Evolutionary conservation across 2,888 invertebrate species (phyloP).

Genomic region (Imbricaverruca yamaguchii): DNA sequence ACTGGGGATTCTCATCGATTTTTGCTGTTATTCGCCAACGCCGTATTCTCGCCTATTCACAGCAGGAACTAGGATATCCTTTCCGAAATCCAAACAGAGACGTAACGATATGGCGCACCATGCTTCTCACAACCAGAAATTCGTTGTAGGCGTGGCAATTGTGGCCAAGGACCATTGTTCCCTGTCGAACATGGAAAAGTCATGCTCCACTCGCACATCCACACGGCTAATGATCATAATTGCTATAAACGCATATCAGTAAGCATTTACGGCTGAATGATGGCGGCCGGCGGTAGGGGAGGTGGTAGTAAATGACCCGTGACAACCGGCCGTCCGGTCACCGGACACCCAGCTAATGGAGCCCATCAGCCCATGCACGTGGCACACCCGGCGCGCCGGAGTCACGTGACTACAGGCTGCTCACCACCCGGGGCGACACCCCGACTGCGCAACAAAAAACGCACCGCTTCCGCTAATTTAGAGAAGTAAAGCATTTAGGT

Average conservation of each 20-base stretch:
- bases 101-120: no score
- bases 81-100: no score
- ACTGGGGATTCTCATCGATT: no score
- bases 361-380: background rate
- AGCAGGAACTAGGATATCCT: no score
- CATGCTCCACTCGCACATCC: background rate
- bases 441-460: constrained; percentile 3
- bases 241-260: constrained; percentile 18
- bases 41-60: no score
- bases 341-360: constrained; percentile 12
- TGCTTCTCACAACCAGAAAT: no score
- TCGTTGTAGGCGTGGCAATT: no score
- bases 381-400: background rate
- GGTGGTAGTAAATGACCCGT: background rate
- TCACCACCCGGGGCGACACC: background rate
- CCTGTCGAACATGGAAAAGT: background rate
- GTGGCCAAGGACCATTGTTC: no score
- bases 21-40: no score
- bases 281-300: background rate
- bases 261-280: background rate
- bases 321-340: background rate
- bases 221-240: constrained; percentile 2
- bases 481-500: constrained; percentile 18
- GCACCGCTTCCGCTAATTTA: constrained; percentile 20
- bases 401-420: no score